Evolutionary conservation across 2,797 vertebrate genomes (phyloP).

Genomic region (Tinamus major): DNA sequence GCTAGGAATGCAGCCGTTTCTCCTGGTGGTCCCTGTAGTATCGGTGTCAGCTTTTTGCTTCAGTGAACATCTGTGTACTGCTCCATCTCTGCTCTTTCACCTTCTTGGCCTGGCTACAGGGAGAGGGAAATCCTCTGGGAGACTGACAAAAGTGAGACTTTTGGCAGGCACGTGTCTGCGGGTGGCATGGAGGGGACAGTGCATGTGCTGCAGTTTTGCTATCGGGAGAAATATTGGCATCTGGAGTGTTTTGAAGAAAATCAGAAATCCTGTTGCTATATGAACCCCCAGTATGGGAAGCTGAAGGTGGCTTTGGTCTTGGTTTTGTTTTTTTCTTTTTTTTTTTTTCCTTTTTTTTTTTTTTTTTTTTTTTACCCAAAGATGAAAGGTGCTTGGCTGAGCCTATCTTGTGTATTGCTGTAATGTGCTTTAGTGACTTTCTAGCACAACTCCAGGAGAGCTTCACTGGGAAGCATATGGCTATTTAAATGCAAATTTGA

Average conservation of each 20-base stretch:
- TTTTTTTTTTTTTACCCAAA: too few relatives aligned
- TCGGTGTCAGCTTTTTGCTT: too few relatives aligned
- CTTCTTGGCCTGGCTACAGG: background rate
- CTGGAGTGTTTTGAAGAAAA: background rate
- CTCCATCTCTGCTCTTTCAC: background rate
- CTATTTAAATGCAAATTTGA: constrained; percentile 8
- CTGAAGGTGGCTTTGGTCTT: background rate
- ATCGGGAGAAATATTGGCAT: background rate
- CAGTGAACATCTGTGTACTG: too few relatives aligned
- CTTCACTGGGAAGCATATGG: background rate
- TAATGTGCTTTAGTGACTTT: background rate
- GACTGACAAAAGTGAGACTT: background rate
- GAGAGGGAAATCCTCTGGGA: background rate
- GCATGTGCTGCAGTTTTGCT: background rate
- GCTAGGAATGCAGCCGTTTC: background rate
- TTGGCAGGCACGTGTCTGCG: background rate
- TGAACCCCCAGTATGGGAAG: background rate
- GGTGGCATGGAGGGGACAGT: background rate
- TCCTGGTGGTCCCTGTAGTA: background rate
- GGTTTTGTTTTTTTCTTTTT: background rate
- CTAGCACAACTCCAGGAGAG: background rate
- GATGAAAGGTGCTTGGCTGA: background rate
- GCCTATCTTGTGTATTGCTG: background rate
- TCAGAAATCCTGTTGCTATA: background rate
- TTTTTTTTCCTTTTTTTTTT: too few relatives aligned